A percentile compares a stretch with the other conserved stretches of the same genome.
Evolutionary conservation across 2,113 vertebrate species (phyloP).

Genomic region (Chelonoidis abingdonii): DNA sequence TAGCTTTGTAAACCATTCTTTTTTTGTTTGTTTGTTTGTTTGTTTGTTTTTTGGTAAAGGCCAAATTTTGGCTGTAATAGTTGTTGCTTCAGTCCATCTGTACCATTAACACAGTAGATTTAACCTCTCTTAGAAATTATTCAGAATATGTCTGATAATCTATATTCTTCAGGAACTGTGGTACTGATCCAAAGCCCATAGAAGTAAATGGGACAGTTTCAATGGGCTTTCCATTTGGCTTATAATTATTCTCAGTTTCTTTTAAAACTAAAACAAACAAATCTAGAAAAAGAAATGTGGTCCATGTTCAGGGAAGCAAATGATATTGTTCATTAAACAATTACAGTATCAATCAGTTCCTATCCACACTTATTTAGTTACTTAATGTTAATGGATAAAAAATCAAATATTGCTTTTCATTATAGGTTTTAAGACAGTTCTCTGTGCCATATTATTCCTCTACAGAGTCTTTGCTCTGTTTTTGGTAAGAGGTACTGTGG

Average conservation of each 20-base stretch:
- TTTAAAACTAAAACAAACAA: not conserved
- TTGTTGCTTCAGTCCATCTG: not conserved
- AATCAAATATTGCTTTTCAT: not conserved
- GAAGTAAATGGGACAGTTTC: not conserved
- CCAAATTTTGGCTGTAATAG: not conserved
- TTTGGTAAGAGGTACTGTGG: not conserved
- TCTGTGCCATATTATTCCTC: not conserved
- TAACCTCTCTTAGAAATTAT: not conserved
- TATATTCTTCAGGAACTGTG: not conserved
- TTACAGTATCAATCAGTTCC: not conserved
- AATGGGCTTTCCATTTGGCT: not conserved
- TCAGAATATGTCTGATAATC: not conserved
- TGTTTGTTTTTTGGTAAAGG: not conserved
- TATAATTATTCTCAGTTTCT: not conserved
- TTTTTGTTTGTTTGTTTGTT: not conserved
- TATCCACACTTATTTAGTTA: not conserved
- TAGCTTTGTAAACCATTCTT: not conserved
- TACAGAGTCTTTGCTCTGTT: not conserved
- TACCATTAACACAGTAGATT: not conserved
- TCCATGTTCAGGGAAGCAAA: not conserved
- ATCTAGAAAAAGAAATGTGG: not conserved
- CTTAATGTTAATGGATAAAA: not conserved
- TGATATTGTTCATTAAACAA: not conserved
- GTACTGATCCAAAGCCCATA: not conserved
- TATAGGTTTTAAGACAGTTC: not conserved